phyloP scores from a whole-genome alignment of 2,888 invertebrate species.

The Agrilus mali region DNA sequence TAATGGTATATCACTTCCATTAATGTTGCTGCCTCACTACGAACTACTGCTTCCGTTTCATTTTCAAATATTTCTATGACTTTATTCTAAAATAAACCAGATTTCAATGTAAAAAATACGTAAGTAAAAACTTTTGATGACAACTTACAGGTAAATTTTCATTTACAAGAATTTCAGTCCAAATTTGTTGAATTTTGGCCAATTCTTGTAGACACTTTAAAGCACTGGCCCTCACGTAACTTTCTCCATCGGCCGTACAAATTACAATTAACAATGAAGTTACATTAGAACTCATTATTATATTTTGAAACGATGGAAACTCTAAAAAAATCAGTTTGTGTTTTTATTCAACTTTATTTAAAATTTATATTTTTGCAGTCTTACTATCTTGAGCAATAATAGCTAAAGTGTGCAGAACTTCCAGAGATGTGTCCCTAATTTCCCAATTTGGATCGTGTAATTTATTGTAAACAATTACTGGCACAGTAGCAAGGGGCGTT shows the following conservation, averaged over 20 bases:
- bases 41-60: slow-evolving; percentile 66
- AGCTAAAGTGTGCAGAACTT: slow-evolving; percentile 57
- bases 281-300: slow-evolving; percentile 51
- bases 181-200: slow-evolving; percentile 49
- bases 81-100: slow-evolving; percentile 28
- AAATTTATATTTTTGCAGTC: slow-evolving; percentile 20
- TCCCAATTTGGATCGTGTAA: slow-evolving; percentile 67
- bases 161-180: slow-evolving; percentile 48
- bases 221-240: slow-evolving; percentile 66
- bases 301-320: slow-evolving; percentile 64
- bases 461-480: slow-evolving; percentile 53
- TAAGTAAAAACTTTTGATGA: background rate
- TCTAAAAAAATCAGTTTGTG: slow-evolving; percentile 38
- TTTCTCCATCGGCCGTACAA: slow-evolving; percentile 54
- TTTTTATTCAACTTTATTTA: background rate
- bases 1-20: slow-evolving; percentile 54
- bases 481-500: slow-evolving; percentile 47
- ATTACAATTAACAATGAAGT: slow-evolving; percentile 52
- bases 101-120: slow-evolving; percentile 5
- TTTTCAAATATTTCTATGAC: slow-evolving; percentile 45
- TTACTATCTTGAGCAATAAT: slow-evolving; percentile 58
- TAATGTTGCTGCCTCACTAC: slow-evolving; percentile 57
- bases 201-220: slow-evolving; percentile 57
- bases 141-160: slow-evolving; percentile 48
- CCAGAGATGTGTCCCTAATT: slow-evolving; percentile 63